Conservation (phyloP, 2,797 vertebrate species). For the Euphonia xanthogaster region DNA sequence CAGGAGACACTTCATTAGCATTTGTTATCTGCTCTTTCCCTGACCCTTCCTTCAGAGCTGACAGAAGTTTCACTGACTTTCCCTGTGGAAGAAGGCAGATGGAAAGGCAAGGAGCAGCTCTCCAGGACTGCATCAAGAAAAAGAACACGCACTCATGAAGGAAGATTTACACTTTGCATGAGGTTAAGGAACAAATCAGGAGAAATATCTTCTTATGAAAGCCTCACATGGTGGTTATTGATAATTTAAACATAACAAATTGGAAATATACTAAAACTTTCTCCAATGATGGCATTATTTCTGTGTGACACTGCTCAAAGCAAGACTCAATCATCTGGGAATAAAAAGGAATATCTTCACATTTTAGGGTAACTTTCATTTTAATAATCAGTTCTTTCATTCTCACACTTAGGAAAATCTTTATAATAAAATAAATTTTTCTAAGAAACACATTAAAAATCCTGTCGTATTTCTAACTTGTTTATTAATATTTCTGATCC, state of each 20-base stretch:
- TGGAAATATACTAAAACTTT: constrained; percentile 5
- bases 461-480: neutral
- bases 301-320: neutral
- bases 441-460: neutral
- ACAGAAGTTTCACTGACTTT: neutral
- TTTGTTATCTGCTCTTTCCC: neutral
- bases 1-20: neutral
- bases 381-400: neutral
- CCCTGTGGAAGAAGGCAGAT: neutral
- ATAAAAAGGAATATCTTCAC: neutral
- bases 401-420: neutral
- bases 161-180: neutral
- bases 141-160: neutral
- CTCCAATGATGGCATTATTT: neutral
- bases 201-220: neutral
- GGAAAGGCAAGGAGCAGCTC: constrained; percentile 8
- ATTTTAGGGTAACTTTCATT: neutral
- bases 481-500: neutral
- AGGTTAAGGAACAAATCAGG: neutral
- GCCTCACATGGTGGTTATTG: neutral
- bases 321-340: neutral
- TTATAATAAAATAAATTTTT: neutral
- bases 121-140: neutral
- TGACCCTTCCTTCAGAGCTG: constrained; percentile 1
- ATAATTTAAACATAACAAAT: neutral